Base-by-base conservation (phyloP, 2,888 invertebrate species). In the Melinaea menophilus region DNA sequence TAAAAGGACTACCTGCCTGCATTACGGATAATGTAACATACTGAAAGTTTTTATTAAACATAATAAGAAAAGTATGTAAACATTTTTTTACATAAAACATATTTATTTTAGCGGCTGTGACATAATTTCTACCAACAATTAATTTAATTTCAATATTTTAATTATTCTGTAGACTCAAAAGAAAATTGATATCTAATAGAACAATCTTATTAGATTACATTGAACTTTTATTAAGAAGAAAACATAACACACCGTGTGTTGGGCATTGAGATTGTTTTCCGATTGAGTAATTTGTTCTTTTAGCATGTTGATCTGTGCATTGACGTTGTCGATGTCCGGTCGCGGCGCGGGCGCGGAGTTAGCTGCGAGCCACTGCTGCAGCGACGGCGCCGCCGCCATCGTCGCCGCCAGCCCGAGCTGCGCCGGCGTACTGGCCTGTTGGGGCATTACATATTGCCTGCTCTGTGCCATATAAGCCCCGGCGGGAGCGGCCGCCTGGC, bases 201-300 rank as follows among this genome's bases (percentile, higher is more conserved):
- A 3, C 11, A 41, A 41, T 41, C 41, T 41, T 41, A 41, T 41
- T 9, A 41, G 41, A 41, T 9, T 9, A 41, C 37, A 37, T 2
- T 9, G 3, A 41, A 35, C 46, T 5, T 46, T 51, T 22, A 31
- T 22, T 13, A 13, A 22, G 37, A 34, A 47, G 41, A 55, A 35
- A 47, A 45, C 33, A 37, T 62, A 61, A 76, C 93, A 89, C 77
- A 97, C 97, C 80, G 97, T 94, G 85, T 98, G 97, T 82, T 99
- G 99, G 61, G 98, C 99, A 75, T 95, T 95, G 70, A 99, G 92
- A 92, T 99, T 99, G 79, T 95, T 95, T 85, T 99, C 99, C 78
- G 98, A 98, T 85, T 99, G 98, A 74, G 94, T 94, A 69, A 99
- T 97, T 91, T 99, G 98, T 79, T 98, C 97, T 80, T 96, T 95